Base-by-base conservation (phyloP, 2,888 invertebrate genomes). In the Mythimna albipuncta region DNA sequence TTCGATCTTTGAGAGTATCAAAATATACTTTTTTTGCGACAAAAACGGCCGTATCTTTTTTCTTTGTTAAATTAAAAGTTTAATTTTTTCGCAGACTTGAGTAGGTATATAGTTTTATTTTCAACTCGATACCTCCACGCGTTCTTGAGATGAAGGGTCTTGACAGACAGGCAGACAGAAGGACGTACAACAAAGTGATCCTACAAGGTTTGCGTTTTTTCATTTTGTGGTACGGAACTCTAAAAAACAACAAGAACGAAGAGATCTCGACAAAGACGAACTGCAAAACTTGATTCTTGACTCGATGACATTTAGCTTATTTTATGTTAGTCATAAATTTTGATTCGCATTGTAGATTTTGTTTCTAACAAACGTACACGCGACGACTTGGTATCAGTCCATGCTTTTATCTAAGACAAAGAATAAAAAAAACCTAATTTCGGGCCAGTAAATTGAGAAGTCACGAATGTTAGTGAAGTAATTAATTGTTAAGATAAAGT, bases 401-500 rank as follows among this genome's bases (percentile, higher is more conserved):
- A 50, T 10, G 1, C 7, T 2, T 26, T 5, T 61, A 55, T 32
- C 52, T 50, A 26, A 2, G 11, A 5, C 10, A 10, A 44, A 63
- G 13, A 41, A 50, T n/a, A 55, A 68, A 64, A 64, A 41, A 47
- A 52, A 65, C 13, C 32, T 44, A 47, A 47, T 65, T 76, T 81
- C 6, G 19, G 41, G 26, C 2, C 38, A 55, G 35, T 67, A 75
- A 81, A 80, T 83, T 69, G 64, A 81, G 81, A 74, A 84, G 76
- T 81, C 84, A 81, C 69, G 61, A 69, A 72, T 62, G 69, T 70
- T 74, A 70, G 71, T 68, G 54, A 72, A 77, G 83, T 82, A 78
- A 82, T 85, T 85, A 85, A 85, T 82, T 74, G 72, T 77, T 65
- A 66, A 75, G 78, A 82, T 85, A 82, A 72, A 82, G 70, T 82